These are phyloP conservation scores for Heterodera carotae DNA, from an alignment of 1,140 invertebrate genomes.

Conservation along the genomic window DNA sequence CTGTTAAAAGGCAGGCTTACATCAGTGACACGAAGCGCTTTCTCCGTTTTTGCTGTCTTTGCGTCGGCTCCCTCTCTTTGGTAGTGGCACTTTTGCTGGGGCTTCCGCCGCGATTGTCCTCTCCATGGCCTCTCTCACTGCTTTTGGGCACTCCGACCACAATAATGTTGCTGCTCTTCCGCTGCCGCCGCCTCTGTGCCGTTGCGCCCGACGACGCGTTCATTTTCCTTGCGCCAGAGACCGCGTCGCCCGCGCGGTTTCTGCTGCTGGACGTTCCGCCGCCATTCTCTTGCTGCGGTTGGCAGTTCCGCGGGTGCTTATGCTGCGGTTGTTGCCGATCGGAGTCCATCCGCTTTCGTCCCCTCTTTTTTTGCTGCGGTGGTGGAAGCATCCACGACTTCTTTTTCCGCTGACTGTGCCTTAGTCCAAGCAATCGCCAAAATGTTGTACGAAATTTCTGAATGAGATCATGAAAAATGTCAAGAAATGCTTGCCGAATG, in stretches of 20 bases:
- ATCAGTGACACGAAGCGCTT: conserved; percentile 17
- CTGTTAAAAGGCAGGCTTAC: conserved; percentile 5
- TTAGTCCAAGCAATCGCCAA: conserved; percentile 56
- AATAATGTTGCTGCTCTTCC: conserved; percentile 11
- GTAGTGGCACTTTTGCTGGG: not conserved
- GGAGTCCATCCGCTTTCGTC: not conserved
- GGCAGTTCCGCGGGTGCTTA: not conserved
- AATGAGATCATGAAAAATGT: conserved; percentile 22
- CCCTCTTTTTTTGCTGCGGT: conserved; percentile 27
- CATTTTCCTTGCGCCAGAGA: too few species aligned
- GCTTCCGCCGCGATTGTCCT: not conserved
- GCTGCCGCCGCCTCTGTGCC: not conserved
- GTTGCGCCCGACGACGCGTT: not conserved
- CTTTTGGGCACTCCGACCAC: not conserved
- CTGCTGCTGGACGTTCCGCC: not conserved
- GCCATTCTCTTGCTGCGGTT: not conserved
- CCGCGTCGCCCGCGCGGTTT: not conserved
- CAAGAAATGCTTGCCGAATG: not conserved
- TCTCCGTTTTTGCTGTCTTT: not conserved
- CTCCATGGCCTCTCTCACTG: not conserved
- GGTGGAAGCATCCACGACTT: conserved; percentile 64
- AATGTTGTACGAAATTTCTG: conserved; percentile 64
- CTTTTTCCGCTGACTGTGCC: conserved; percentile 39
- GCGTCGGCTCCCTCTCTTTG: not conserved
- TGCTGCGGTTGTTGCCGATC: not conserved